Percentiles rank a stretch among this genome's conserved stretches.
Evolutionary conservation across 2,888 invertebrate species (phyloP).

Genomic region (Tribolium freemani): DNA sequence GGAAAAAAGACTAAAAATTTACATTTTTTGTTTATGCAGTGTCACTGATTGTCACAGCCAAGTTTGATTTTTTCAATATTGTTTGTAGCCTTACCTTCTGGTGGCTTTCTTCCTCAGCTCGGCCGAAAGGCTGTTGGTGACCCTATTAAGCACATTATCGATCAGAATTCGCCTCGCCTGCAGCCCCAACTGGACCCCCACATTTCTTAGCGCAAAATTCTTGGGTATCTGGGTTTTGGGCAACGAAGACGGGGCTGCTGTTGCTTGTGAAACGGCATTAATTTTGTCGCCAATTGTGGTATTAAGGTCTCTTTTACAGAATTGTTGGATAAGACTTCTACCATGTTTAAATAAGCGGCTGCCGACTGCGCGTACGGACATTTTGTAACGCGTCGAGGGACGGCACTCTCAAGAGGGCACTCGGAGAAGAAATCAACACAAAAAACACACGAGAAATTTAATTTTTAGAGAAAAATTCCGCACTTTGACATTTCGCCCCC

Average conservation of each 20-base stretch:
- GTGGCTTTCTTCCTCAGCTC: conserved; percentile 76
- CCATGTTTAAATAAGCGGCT: conserved; percentile 74
- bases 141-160: conserved; percentile 78
- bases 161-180: conserved; percentile 78
- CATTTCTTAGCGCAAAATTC: conserved; percentile 64
- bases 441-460: not conserved
- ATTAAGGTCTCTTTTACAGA: conserved; percentile 70
- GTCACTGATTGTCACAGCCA: not conserved
- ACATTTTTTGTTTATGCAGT: too few relatives aligned
- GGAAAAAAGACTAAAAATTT: too few relatives aligned
- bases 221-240: conserved; percentile 53
- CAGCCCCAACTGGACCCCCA: conserved; percentile 72
- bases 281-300: conserved; percentile 66
- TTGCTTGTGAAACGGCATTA: conserved; percentile 57
- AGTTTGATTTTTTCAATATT: not conserved
- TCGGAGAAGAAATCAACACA: conserved; percentile 7
- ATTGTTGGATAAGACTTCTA: conserved; percentile 70
- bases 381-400: conserved; percentile 57
- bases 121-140: conserved; percentile 76
- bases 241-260: conserved; percentile 48
- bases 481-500: conserved; percentile 33
- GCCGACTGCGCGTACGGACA: conserved; percentile 73
- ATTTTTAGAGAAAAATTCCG: conserved; percentile 4
- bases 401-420: conserved; percentile 31
- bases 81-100: conserved; percentile 65